Evolutionary conservation across 2,113 vertebrate species (phyloP), one percentile per base, ranked within the genome.

Genomic region (Datnioides undecimradiatus): DNA sequence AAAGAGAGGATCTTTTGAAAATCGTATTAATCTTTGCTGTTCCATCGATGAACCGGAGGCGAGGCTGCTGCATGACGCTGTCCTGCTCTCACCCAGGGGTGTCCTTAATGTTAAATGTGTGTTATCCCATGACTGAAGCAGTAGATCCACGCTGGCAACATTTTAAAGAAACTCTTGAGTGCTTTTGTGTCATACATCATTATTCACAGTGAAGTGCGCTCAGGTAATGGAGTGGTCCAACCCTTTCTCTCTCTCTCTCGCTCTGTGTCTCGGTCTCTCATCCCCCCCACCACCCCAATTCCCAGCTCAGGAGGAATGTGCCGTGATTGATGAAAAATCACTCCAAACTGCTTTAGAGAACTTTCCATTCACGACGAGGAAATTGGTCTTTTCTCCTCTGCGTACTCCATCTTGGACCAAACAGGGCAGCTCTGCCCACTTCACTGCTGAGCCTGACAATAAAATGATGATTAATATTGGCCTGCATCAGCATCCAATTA

Each of bases 251-350:
- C 62, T 57, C 57, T 48, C 21, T 23, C 38, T 43, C 46, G 54
- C 68, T 57, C 55, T 91, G 91, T 55, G 9, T 78, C 73, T 25
- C 38, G 12, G n/a, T 45, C 40, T 23, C 83, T 65, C 34, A 51
- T 21, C 29, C 13, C 2, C 2, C 9, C 57, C 41, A n/a, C n/a
- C n/a, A n/a, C 1, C 23, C 62, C 74, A 62, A 87, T 73, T 89
- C 94, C 91, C 67, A 80, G 92, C 95, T 96, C 95, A 93, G 94
- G 95, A 96, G 95, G 96, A 91, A 95, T 94, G 95, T 93, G 93
- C 93, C 74, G 90, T 96, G 96, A 98, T 97, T 97, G 96, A 97
- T 98, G 96, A 95, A 93, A 95, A 95, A 97, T 96, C 95, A 95
- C 95, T 96, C 95, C 83, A 87, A 96, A 96, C 92, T 96, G 94